Evolutionary conservation across 2,113 vertebrate species (phyloP).

Genomic region (Acrocephalus kingi): DNA sequence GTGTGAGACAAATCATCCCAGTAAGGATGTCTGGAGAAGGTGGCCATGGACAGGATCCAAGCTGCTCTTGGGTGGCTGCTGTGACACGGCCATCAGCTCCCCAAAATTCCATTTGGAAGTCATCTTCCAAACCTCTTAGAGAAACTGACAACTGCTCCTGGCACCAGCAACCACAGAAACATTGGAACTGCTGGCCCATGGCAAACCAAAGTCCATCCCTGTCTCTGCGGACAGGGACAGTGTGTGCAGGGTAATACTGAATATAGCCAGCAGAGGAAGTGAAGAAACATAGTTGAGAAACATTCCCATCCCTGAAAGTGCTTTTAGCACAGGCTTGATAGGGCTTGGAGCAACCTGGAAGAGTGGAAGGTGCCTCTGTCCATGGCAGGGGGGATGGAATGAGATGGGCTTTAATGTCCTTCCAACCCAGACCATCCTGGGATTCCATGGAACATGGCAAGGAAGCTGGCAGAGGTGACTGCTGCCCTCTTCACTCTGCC

Average conservation of each 20-base stretch:
- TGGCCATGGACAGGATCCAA: background rate
- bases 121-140: background rate
- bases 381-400: background rate
- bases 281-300: background rate
- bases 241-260: accelerated
- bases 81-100: background rate
- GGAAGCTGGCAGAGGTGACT: background rate
- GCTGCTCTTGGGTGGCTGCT: background rate
- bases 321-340: background rate
- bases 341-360: background rate
- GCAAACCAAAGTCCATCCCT: background rate
- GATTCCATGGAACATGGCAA: background rate
- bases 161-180: background rate
- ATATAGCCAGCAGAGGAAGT: accelerated
- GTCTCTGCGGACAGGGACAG: background rate
- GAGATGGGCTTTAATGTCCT: background rate
- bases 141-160: background rate
- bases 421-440: background rate
- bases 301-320: background rate
- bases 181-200: background rate
- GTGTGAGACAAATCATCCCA: background rate
- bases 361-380: background rate
- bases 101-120: background rate
- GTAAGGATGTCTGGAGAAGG: background rate
- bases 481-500: background rate